Conservation (phyloP, 2,888 invertebrate species). For the Amblyjoppa fuscipennis region DNA sequence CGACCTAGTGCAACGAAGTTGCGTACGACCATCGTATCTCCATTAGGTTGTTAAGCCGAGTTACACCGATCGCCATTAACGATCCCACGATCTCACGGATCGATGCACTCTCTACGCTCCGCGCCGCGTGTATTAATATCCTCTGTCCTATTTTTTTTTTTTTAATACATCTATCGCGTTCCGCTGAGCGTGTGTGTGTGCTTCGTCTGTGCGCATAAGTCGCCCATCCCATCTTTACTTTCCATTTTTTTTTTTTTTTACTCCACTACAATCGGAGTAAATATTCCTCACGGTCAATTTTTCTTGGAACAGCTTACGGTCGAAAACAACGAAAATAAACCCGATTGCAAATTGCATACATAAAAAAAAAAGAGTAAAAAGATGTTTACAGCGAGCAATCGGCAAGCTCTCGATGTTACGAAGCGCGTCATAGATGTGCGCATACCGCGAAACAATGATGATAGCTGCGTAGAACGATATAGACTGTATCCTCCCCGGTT, state of each 20-base stretch:
- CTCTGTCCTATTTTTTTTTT: slow-evolving; percentile 60
- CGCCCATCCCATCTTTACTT: slow-evolving; percentile 47
- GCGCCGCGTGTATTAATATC: slow-evolving; percentile 55
- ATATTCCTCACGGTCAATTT: background rate
- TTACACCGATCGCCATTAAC: slow-evolving; percentile 55
- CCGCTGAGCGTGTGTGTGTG: slow-evolving; percentile 1
- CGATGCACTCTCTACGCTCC: slow-evolving; percentile 58
- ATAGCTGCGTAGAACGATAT: slow-evolving; percentile 31
- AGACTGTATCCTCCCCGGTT: background rate
- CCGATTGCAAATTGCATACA: no score
- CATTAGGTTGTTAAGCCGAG: slow-evolving; percentile 39
- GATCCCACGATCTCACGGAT: slow-evolving; percentile 66
- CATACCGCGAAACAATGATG: slow-evolving; percentile 50
- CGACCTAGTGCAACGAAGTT: slow-evolving; percentile 47
- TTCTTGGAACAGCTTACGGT: no score
- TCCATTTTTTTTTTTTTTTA: slow-evolving; percentile 5
- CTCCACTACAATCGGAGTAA: background rate
- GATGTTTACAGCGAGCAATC: slow-evolving; percentile 3
- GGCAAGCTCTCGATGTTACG: slow-evolving; percentile 41
- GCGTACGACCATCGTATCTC: slow-evolving; percentile 47
- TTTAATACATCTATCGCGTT: slow-evolving; percentile 24
- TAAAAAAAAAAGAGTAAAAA: background rate
- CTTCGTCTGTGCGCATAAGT: slow-evolving; percentile 12
- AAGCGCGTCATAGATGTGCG: slow-evolving; percentile 48
- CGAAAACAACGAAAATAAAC: no score